A percentile compares a stretch with the other conserved stretches of the same genome.
Evolutionary conservation across 30 jellyfish, hydroid and myxozoan genomes (phyloP).

Genomic region (Aurelia sp.): DNA sequence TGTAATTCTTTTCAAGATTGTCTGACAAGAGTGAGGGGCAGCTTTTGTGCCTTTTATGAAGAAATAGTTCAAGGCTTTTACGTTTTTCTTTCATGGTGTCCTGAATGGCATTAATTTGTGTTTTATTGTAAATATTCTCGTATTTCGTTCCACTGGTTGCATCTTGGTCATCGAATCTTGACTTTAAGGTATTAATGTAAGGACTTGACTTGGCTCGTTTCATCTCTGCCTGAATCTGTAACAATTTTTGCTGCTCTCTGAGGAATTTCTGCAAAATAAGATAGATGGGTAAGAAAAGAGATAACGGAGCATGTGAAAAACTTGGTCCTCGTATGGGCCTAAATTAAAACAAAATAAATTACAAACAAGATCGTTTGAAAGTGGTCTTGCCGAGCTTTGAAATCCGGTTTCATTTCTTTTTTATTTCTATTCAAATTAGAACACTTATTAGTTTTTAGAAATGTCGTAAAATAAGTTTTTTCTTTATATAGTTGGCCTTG

Average conservation of each 20-base stretch:
- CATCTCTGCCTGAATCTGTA: background rate
- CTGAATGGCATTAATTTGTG: background rate
- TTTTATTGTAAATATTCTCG: no score
- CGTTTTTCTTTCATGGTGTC: background rate
- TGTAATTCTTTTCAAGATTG: background rate
- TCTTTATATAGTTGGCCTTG: no score
- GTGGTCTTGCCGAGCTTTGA: no score
- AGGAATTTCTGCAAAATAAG: conserved; percentile 10
- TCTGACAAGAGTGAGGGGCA: conserved; percentile 49
- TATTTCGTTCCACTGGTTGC: background rate
- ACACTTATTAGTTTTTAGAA: no score
- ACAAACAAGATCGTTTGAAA: no score
- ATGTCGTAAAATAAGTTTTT: no score
- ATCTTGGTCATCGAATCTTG: background rate
- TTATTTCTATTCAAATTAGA: no score
- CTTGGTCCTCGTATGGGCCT: no score
- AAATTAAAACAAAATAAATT: no score
- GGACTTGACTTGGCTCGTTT: conserved; percentile 54
- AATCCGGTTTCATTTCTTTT: no score
- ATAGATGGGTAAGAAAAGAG: no score
- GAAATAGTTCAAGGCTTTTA: background rate
- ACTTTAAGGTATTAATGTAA: background rate
- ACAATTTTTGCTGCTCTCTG: background rate
- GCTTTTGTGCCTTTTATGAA: conserved; percentile 43
- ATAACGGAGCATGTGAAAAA: no score